Evolutionary conservation across 2,888 invertebrate genomes (phyloP), one percentile per base, ranked within the genome.

Genomic region (Agriopis aurantiaria): DNA sequence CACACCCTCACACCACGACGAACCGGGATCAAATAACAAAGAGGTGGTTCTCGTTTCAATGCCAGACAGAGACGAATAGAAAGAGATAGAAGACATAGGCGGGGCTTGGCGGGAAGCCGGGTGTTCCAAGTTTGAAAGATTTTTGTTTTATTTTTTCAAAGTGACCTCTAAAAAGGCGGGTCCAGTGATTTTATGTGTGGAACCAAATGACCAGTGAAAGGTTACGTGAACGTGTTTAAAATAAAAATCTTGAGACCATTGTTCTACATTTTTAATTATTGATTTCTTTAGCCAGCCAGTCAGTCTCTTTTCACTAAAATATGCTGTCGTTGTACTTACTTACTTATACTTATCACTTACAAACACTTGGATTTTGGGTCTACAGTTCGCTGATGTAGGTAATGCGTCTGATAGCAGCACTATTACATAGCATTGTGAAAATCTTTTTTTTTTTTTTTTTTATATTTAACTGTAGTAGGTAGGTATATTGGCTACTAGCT

Each of bases 21-120:
- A 78, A 82, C 77, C 69, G 82, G 91, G 86, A 82, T 93, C 93
- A 90, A 90, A 93, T 93, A 90, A 93, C 92, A 91, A 83, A 83
- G 86, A 73, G 86, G 81, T 84, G 72, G 78, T 79, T 87, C 84
- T 80, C 84, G 82, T 92, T 91, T 91, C 91, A 88, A 85, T 85
- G 85, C 72, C 45, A 76, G 87, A 90, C 73, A 63, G 84, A 80
- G 88, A 88, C 66, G 76, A 46, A 62, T 58, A 56, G 86, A 89
- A 49, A 56, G 83, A 77, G 85, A 82, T 17, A 52, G 76, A 14
- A 46, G 33, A 68, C 69, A 74, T 75, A 83, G 90, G 92, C 88
- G 91, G 90, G 78, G 88, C 82, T 78, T 83, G 69, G 71, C 48
- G 74, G 74, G 33, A 72, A 63, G 77, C 72, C 79, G 82, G 85